Percentiles rank a stretch among this genome's conserved stretches.
Evolutionary conservation across 2,888 invertebrate genomes (phyloP).

Genomic region (Creontiades dilutus): DNA sequence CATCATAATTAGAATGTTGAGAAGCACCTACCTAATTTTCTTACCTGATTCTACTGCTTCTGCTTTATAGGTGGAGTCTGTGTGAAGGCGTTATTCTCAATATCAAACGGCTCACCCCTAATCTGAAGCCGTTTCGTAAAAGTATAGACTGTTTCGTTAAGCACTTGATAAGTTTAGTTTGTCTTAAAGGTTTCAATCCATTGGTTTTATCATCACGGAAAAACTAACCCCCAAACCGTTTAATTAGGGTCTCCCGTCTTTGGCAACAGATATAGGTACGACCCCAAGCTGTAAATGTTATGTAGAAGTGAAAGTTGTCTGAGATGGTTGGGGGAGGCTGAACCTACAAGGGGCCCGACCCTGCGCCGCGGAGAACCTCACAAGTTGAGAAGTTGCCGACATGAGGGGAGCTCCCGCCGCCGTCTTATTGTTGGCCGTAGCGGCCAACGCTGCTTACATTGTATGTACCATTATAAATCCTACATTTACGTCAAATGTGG

Average conservation of each 20-base stretch:
- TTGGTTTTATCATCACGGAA: too few relatives aligned
- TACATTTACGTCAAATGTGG: slow-evolving; percentile 8
- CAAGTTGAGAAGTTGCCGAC: slow-evolving; percentile 62
- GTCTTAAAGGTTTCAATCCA: too few relatives aligned
- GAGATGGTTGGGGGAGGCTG: slow-evolving; percentile 47
- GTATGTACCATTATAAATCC: slow-evolving; percentile 50
- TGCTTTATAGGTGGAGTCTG: too few relatives aligned
- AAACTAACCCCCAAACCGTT: background rate
- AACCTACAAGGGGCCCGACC: background rate
- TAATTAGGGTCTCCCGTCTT: slow-evolving; percentile 33
- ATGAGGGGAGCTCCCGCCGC: slow-evolving; percentile 60
- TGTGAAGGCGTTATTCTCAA: too few relatives aligned
- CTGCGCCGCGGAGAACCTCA: background rate
- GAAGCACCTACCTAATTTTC: too few relatives aligned
- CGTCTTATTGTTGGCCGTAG: slow-evolving; percentile 55
- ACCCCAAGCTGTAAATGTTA: background rate
- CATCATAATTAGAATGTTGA: too few relatives aligned
- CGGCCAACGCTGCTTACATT: slow-evolving; percentile 57
- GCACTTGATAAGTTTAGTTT: too few relatives aligned
- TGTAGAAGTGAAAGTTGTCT: slow-evolving; percentile 48
- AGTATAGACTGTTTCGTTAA: too few relatives aligned
- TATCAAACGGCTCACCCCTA: too few relatives aligned
- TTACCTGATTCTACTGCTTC: too few relatives aligned
- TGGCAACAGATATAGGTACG: background rate
- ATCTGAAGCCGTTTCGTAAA: too few relatives aligned